Evolutionary conservation across 1,140 invertebrate genomes (phyloP), one percentile per base, ranked within the genome.

Genomic region (Aphaenogaster floridana): DNA sequence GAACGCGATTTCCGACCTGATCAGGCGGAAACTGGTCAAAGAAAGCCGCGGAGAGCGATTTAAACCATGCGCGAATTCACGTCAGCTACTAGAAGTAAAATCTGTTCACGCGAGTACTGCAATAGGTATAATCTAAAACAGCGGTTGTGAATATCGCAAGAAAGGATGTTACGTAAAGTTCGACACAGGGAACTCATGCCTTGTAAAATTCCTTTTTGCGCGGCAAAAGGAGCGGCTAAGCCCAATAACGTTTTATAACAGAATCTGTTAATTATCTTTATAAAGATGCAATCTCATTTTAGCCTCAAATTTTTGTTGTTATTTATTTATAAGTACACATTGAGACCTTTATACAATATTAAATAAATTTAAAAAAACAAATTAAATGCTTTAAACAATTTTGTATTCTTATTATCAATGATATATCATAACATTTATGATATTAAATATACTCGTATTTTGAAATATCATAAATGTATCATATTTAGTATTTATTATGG

Each of bases 151-250:
- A 85, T 93, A 93, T 92, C 88, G 92, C 93, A 93, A 94, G 88
- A 93, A 91, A 94, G 93, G 93, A 94, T 94, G 90, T 94, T 94
- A 90, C 91, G 92, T 90, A 94, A 94, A 85, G 71, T 78, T 80
- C 50, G 68, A 85, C 68, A 78, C 74, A 83, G 63, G 78, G 69
- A 89, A 90, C 92, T 86, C 92, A 86, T 84, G 86, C 87, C 86
- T 90, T 84, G 92, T 90, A 93, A 91, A 93, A 91, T 89, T 81
- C 71, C 52, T 90, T 93, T 91, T 92, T 93, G 79, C 89, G 61
- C 68, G 81, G 80, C 87, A 86, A 91, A 92, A 92, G 89, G 84
- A 88, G 81, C 50, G 57, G 54, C 61, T 72, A 86, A 88, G 76
- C 39, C 80, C 89, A 90, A 92, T 86, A 83, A 68, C 57, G 57